Percentiles rank a stretch among this genome's conserved stretches.
Conservation (phyloP, 2,113 vertebrate species). For the Elgaria multicarinata region DNA sequence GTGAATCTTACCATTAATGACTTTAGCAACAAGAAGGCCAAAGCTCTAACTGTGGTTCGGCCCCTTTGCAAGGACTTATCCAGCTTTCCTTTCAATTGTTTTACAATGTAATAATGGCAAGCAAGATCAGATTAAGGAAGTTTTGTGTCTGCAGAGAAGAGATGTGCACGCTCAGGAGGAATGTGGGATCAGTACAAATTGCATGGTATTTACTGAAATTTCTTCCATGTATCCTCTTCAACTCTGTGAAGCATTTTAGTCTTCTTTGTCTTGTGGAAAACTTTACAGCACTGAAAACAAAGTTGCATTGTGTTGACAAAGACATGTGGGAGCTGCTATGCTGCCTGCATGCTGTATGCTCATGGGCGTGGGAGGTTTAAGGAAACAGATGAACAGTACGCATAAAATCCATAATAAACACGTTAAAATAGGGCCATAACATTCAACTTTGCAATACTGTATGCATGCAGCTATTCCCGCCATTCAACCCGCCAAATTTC, state of each 20-base stretch:
- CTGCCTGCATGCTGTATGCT: slow-evolving; percentile 36
- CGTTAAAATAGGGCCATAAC: background rate
- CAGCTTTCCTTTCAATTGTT: slow-evolving; percentile 51
- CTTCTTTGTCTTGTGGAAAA: slow-evolving; percentile 5
- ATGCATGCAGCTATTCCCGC: too few relatives aligned
- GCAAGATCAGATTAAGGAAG: slow-evolving; percentile 7
- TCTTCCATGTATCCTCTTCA: background rate
- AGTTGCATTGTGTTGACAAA: slow-evolving; percentile 53
- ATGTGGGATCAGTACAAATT: slow-evolving; percentile 38
- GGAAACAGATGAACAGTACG: slow-evolving; percentile 63
- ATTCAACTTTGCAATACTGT: background rate
- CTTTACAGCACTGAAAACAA: slow-evolving; percentile 35
- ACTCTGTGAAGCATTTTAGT: slow-evolving; percentile 28
- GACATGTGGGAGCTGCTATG: slow-evolving; percentile 60
- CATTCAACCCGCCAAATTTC: fast-evolving
- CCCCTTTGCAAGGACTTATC: slow-evolving; percentile 37
- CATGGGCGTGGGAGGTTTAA: slow-evolving; percentile 61
- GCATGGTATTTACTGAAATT: slow-evolving; percentile 33
- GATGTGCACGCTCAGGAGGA: background rate
- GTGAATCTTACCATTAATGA: background rate
- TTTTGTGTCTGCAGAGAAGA: slow-evolving; percentile 14
- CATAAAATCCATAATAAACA: slow-evolving; percentile 23
- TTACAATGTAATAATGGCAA: slow-evolving; percentile 52
- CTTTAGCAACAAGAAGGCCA: background rate
- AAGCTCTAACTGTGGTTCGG: background rate